phyloP scores from a whole-genome alignment of 1,140 invertebrate species.

The Ditylenchus dipsaci region DNA sequence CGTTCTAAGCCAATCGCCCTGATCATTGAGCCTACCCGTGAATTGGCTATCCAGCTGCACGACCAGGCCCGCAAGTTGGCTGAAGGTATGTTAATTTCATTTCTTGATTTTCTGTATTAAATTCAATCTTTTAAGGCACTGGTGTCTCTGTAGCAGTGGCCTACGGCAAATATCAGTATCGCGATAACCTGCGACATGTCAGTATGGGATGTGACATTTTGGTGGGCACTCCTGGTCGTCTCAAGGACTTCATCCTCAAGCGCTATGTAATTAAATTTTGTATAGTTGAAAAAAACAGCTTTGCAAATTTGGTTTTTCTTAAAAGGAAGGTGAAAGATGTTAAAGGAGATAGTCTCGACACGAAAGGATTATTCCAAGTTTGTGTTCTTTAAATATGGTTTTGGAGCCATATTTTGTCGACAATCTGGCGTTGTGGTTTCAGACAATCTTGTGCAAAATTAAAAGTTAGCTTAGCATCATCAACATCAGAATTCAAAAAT shows the following conservation, averaged over 20 bases:
- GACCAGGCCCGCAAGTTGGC: conserved; percentile 93
- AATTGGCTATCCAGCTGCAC: conserved; percentile 91
- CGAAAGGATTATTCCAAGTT: no score
- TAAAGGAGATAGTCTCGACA: no score
- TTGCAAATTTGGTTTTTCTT: no score
- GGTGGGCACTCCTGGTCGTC: conserved; percentile 84
- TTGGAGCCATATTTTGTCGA: no score
- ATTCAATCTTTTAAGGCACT: conserved; percentile 30
- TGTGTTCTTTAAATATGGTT: no score
- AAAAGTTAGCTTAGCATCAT: no score
- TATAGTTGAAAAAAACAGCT: no score
- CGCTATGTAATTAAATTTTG: conserved; percentile 64
- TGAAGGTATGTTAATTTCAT: conserved; percentile 65
- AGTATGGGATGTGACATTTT: conserved; percentile 73
- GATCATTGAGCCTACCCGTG: conserved; percentile 86
- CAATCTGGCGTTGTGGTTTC: no score
- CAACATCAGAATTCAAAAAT: no score
- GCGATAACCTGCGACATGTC: conserved; percentile 25
- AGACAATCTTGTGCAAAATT: no score
- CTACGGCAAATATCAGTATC: conserved; percentile 39
- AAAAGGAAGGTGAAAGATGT: no score
- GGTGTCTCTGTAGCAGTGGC: conserved; percentile 32
- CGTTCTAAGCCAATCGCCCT: conserved; percentile 89
- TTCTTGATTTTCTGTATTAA: not conserved
- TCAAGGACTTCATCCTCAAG: conserved; percentile 77